phyloP scores from a whole-genome alignment of 1,140 invertebrate species.

The Hydropsyche tenuis region DNA sequence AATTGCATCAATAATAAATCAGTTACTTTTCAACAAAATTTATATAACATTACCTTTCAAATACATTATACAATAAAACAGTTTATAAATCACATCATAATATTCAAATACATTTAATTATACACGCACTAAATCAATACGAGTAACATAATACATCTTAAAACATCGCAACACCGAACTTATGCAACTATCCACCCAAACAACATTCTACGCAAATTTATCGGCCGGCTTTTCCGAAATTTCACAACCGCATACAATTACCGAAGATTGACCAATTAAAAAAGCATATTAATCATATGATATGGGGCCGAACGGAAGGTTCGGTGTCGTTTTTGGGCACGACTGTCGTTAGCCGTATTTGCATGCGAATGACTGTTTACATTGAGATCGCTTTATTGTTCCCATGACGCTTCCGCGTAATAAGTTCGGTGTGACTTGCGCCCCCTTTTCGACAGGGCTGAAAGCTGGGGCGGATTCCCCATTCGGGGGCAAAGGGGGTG shows the following conservation, averaged over 20 bases:
- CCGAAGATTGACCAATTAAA: conserved; percentile 25
- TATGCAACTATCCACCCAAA: no score
- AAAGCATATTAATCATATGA: conserved; percentile 28
- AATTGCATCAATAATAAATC: no score
- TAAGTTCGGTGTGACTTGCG: conserved; percentile 47
- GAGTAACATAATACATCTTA: no score
- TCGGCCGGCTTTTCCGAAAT: no score
- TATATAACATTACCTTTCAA: no score
- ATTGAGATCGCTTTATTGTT: conserved; percentile 49
- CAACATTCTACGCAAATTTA: no score
- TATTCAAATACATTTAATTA: no score
- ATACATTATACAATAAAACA: no score
- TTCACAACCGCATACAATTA: neutral
- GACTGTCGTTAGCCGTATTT: conserved; percentile 46
- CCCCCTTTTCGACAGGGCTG: conserved; percentile 24
- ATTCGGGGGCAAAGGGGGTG: conserved; percentile 24
- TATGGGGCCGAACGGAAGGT: neutral
- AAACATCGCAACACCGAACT: no score
- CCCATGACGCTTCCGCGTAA: conserved; percentile 45
- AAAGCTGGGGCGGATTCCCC: neutral
- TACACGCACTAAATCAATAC: no score
- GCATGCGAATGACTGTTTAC: conserved; percentile 50
- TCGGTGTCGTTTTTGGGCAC: conserved; percentile 22
- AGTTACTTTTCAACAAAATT: no score
- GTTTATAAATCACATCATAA: no score